Percentiles rank a stretch among this genome's conserved stretches.
These are phyloP conservation scores for Spongia lamella DNA, from an alignment of 37 sponge, comb jelly and placozoan genomes.

Conservation along the genomic window DNA sequence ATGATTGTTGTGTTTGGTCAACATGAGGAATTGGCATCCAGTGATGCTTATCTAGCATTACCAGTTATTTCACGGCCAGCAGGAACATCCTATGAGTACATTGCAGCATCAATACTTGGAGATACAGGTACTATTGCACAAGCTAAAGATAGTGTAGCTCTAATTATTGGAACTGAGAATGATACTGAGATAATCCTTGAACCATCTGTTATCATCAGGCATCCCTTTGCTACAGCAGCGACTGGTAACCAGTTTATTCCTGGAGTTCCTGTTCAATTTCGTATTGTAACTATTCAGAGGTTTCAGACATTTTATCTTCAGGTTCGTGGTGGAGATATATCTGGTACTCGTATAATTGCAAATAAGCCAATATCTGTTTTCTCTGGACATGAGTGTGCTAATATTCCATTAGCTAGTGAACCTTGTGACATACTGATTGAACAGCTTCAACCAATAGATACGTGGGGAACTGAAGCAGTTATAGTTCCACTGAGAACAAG, in stretches of 20 bases:
- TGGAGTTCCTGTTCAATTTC: background rate
- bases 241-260: background rate
- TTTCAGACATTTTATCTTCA: slow-evolving; percentile 9
- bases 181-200: slow-evolving; percentile 40
- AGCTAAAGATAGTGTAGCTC: background rate
- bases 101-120: background rate
- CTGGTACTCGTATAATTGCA: slow-evolving; percentile 15
- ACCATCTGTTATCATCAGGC: background rate
- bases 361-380: slow-evolving; percentile 29
- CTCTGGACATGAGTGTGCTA: slow-evolving; percentile 51
- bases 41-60: slow-evolving; percentile 51
- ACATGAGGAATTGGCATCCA: slow-evolving; percentile 17
- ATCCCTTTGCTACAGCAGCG: too few relatives aligned
- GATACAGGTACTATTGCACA: background rate
- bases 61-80: slow-evolving; percentile 22
- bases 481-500: slow-evolving; percentile 26
- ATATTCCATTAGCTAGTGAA: slow-evolving; percentile 22
- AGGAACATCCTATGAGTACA: slow-evolving; percentile 43
- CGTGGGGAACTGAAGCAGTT: slow-evolving; percentile 56
- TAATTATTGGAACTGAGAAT: slow-evolving; percentile 50
- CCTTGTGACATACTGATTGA: slow-evolving; percentile 61
- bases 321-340: slow-evolving; percentile 11
- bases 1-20: slow-evolving; percentile 49
- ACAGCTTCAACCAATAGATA: slow-evolving; percentile 57
- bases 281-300: slow-evolving; percentile 10